A percentile compares a stretch with the other conserved stretches of the same genome.
Conservation (phyloP, 2,888 invertebrate species). For the Rosalia funebris region DNA sequence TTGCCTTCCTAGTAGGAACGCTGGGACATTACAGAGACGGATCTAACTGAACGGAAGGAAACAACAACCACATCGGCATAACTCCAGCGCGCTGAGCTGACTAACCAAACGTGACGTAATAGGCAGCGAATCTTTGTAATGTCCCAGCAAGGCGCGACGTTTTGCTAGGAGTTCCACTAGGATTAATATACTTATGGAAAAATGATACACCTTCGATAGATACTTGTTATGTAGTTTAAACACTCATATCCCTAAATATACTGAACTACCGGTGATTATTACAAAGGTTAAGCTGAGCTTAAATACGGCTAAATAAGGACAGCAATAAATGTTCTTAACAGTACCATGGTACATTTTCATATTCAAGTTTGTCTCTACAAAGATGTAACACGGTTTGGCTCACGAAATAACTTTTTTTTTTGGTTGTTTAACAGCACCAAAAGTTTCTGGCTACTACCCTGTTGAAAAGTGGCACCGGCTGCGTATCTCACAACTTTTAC, state of each 20-base stretch:
- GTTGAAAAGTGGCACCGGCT: slow-evolving; percentile 50
- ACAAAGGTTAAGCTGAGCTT: slow-evolving; percentile 50
- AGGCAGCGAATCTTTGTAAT: background rate
- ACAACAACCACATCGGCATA: too few relatives aligned
- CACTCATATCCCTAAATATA: slow-evolving; percentile 44
- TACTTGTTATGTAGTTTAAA: slow-evolving; percentile 27
- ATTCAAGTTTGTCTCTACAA: slow-evolving; percentile 37
- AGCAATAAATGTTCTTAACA: slow-evolving; percentile 45
- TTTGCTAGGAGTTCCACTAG: slow-evolving; percentile 12
- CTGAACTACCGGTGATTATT: slow-evolving; percentile 46
- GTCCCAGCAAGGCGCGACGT: slow-evolving; percentile 1
- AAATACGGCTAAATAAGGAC: slow-evolving; percentile 53
- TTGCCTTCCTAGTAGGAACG: slow-evolving; percentile 38
- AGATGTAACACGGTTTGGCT: slow-evolving; percentile 39
- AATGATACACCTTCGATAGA: slow-evolving; percentile 5
- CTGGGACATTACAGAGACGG: slow-evolving; percentile 36
- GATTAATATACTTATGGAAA: slow-evolving; percentile 12
- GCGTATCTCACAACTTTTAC: slow-evolving; percentile 25
- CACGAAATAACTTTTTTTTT: slow-evolving; percentile 33
- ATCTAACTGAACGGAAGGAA: too few relatives aligned
- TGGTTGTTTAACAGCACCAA: slow-evolving; percentile 35
- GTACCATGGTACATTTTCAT: slow-evolving; percentile 47
- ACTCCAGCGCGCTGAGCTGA: background rate
- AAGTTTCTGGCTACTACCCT: slow-evolving; percentile 56
- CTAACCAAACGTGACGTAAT: background rate